phyloP scores from a whole-genome alignment of 2,888 invertebrate species.

The Drosophila prostipennis region DNA sequence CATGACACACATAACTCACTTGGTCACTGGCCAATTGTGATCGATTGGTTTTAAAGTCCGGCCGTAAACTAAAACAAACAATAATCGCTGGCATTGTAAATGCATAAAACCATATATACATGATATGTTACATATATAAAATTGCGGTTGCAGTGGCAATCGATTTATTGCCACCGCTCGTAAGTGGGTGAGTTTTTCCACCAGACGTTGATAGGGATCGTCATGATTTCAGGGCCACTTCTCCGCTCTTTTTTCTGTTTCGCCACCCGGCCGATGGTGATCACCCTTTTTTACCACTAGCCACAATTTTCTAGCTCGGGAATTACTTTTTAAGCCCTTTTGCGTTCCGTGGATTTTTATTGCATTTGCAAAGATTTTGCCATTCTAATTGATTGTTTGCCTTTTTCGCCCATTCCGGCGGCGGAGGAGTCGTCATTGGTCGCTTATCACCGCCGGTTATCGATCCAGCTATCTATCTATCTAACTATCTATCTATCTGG shows the following conservation, averaged over 20 bases:
- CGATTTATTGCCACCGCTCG: constrained; percentile 56
- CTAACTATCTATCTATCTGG: constrained; percentile 74
- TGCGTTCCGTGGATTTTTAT: constrained; percentile 72
- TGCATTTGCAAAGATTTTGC: constrained; percentile 76
- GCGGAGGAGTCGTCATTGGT: constrained; percentile 30
- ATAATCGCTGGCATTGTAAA: constrained; percentile 71
- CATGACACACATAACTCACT: constrained; percentile 34
- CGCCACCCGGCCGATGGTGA: constrained; percentile 14
- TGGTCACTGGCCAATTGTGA: constrained; percentile 47
- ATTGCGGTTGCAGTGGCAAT: constrained; percentile 52
- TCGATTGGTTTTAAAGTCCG: constrained; percentile 76
- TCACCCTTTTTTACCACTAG: constrained; percentile 10
- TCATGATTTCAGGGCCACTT: constrained; percentile 40
- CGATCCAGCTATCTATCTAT: constrained; percentile 67
- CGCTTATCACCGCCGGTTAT: constrained; percentile 63
- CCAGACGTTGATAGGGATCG: constrained; percentile 34
- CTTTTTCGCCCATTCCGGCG: constrained; percentile 50
- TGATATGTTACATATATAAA: constrained; percentile 41
- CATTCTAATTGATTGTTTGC: constrained; percentile 79
- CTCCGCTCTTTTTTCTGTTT: constrained; percentile 7
- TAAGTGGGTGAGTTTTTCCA: constrained; percentile 33
- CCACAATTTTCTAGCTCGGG: constrained; percentile 48
- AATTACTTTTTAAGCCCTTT: constrained; percentile 76
- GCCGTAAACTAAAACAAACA: constrained; percentile 70
- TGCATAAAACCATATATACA: constrained; percentile 57